Evolutionary conservation across 2,888 invertebrate species (phyloP).

Genomic region (Agrotis exclamationis): DNA sequence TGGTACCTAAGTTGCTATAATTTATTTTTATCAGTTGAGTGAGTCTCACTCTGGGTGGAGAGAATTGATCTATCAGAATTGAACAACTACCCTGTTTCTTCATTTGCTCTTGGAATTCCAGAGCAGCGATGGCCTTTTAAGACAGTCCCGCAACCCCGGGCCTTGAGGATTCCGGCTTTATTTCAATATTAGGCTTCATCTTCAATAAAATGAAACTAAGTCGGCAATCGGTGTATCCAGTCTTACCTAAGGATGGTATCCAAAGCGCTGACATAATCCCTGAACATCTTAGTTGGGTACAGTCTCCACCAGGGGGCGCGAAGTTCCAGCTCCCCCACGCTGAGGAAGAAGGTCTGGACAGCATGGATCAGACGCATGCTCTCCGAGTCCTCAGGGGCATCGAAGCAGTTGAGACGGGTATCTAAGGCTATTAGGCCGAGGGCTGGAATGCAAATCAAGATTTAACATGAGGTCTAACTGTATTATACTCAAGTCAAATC

Average conservation of each 20-base stretch:
- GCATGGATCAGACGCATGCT: constrained; percentile 93
- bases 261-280: constrained; percentile 92
- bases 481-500: not conserved
- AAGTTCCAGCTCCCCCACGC: constrained; percentile 92
- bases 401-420: constrained; percentile 92
- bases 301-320: constrained; percentile 93
- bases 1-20: too few species aligned
- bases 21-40: too few species aligned
- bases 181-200: too few species aligned
- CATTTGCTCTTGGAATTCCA: too few species aligned
- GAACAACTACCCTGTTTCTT: too few species aligned
- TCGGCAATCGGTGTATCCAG: not conserved
- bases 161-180: not conserved
- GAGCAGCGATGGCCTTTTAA: too few species aligned
- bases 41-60: too few species aligned
- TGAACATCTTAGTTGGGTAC: constrained; percentile 92
- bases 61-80: too few species aligned
- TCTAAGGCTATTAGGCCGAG: constrained; percentile 93
- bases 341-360: constrained; percentile 92
- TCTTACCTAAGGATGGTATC: constrained; percentile 93
- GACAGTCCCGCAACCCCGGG: too few species aligned
- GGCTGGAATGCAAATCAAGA: constrained; percentile 81
- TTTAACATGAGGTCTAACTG: not conserved
- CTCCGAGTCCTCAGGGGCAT: constrained; percentile 89
- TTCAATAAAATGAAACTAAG: not conserved